A percentile compares a stretch with the other conserved stretches of the same genome.
phyloP scores from a whole-genome alignment of 2,888 invertebrate genomes.

The Aricia artaxerxes region DNA sequence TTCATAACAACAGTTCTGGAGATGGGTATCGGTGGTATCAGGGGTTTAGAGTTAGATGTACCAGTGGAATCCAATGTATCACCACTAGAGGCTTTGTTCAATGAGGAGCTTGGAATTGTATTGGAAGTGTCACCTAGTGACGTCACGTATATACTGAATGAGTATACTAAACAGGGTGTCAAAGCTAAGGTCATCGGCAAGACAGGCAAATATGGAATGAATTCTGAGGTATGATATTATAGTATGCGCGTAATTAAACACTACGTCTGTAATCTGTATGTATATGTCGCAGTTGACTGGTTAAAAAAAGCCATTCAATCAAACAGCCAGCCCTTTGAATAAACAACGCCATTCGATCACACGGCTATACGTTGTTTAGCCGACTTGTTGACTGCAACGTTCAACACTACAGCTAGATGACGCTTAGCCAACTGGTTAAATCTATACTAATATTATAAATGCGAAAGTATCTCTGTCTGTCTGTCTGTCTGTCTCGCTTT shows the following conservation, averaged over 20 bases:
- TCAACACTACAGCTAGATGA: no score
- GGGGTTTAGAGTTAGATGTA: conserved; percentile 86
- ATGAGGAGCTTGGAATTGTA: conserved; percentile 93
- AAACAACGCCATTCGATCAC: no score
- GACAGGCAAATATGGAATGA: conserved; percentile 84
- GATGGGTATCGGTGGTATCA: conserved; percentile 97
- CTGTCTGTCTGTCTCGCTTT: no score
- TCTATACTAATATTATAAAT: no score
- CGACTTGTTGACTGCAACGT: no score
- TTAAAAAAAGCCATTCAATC: no score
- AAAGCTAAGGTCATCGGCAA: conserved; percentile 85
- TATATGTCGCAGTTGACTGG: no score
- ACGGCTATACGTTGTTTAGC: no score
- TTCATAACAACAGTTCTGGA: conserved; percentile 93
- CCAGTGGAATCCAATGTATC: conserved; percentile 65
- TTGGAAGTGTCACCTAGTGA: conserved; percentile 84
- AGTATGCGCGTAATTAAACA: not conserved
- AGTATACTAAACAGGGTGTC: conserved; percentile 82
- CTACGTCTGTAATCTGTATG: no score
- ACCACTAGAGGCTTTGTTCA: conserved; percentile 86
- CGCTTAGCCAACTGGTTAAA: no score
- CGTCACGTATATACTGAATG: conserved; percentile 79
- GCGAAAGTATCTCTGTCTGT: no score
- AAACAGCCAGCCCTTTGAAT: no score
- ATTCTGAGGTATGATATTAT: conserved; percentile 73